phyloP scores from a whole-genome alignment of 2,113 vertebrate species.

The Bos javanicus region DNA sequence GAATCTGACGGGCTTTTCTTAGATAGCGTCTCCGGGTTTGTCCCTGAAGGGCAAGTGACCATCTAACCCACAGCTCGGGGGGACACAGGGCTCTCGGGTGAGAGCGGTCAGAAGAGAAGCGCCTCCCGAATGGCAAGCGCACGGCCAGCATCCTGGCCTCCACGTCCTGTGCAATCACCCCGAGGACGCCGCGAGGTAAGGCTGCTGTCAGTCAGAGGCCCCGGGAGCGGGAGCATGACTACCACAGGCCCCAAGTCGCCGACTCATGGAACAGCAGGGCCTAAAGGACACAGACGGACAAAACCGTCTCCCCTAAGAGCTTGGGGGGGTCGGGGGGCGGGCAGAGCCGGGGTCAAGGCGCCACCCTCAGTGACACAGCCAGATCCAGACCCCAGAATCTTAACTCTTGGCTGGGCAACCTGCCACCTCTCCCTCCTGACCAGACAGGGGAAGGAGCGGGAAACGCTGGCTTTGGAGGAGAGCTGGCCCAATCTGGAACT shows the following conservation, averaged over 20 bases:
- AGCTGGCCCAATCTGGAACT: not conserved
- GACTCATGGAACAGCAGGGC: not conserved
- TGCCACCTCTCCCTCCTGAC: not conserved
- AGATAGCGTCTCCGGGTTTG: not conserved
- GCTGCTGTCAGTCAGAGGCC: no score
- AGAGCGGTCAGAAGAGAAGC: rapidly evolving
- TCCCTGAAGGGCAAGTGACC: not conserved
- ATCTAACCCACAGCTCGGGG: not conserved
- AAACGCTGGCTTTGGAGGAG: not conserved
- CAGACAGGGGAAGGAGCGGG: not conserved
- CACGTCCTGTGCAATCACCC: rapidly evolving
- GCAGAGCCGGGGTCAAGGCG: not conserved
- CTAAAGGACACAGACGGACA: not conserved
- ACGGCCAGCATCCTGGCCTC: rapidly evolving
- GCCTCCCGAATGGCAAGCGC: not conserved
- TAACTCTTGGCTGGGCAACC: not conserved
- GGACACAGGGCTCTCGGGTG: not conserved
- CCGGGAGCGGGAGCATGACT: rapidly evolving
- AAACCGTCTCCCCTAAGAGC: not conserved
- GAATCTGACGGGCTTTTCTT: no score
- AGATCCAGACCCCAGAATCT: not conserved
- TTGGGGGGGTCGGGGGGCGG: not conserved
- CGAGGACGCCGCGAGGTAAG: rapidly evolving
- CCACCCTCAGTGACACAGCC: not conserved
- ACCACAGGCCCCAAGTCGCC: not conserved